Evolutionary conservation across 2,113 vertebrate genomes (phyloP), one percentile per base, ranked within the genome.

Genomic region (Salvelinus sp.): DNA sequence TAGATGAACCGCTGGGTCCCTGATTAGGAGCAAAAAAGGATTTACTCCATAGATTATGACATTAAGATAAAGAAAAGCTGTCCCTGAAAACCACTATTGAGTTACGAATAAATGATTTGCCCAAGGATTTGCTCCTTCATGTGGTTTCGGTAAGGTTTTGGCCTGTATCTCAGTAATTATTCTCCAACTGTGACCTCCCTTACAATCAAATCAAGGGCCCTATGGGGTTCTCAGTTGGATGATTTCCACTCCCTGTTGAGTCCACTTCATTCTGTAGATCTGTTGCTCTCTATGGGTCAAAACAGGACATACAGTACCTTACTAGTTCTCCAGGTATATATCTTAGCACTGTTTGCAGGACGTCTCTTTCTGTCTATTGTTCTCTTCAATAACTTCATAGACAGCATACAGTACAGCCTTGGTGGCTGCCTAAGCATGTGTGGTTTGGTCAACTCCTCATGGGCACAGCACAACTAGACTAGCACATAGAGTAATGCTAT

Each of bases 71-170:
- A 12, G 38, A 44, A 44, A 44, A 44, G 2, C 0, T 44, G 38
- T 44, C 38, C 38, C 27, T 72, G 76, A 74, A 44, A 50, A 70
- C 74, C 78, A 60, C 75, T 73, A 63, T 60, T 44, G 25, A 25
- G 71, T 63, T 64, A 78, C 7, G 75, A 13, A 47, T 65, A 65
- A 69, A 58, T 75, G 66, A 10, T 81, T 75, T 20, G 63, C 73
- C 67, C 66, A 48, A 47, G 66, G 38, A 30, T 74, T 69, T 38
- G 48, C 48, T 78, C 23, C 57, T 48, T 79, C 64, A 72, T 28
- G 38, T 76, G 65, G 83, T 82, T 82, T 77, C 23, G 72, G 76
- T 74, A 47, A 54, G 70, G 74, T 76, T 65, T 73, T 73, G 67
- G 66, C 50, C 30, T 30, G 71, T 58, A 68, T 80, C 16, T 77